Evolutionary conservation across 2,797 vertebrate genomes (phyloP), one percentile per base, ranked within the genome.

Genomic region (Coregonus suidteri): DNA sequence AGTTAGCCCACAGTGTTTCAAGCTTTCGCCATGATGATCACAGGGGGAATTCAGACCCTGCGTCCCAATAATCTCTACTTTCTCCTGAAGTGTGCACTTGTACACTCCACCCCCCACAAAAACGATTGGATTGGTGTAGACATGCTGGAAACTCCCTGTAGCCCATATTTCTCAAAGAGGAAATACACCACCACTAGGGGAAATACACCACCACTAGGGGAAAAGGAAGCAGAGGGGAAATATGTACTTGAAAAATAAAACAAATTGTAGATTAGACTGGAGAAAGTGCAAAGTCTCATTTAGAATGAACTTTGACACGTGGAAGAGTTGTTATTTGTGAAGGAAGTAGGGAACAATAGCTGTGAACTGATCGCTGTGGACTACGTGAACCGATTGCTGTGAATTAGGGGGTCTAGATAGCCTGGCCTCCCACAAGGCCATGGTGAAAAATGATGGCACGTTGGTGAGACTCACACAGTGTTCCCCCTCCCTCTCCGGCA

Each of bases 1-100:
- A 66, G 56, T 51, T 73, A 77, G 74, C 81, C 66, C 81, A 86
- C 78, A 70, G 74, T 76, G 81, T 87, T 84, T 79, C 85, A 81
- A 47, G 83, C 64, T 76, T 51, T 52, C 77, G 56, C 20, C 79
- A 71, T 31, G 14, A 37, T 1, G 20, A 2, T 7, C 34, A 71
- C 9, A 1, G 41, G 65, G 30, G 35, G 71, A 68, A 35, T 35
- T 11, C 4, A 66, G 20, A 66, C 54, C 18, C 18, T 6, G 18
- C 54, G 1, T n/a, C 59, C 59, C 59, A 62, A 25, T 47, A 47
- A 13, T 13, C 9, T 47, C 41, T 47, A 62, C 5, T 3, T 62
- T 25, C 59, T 25, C n/a, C 59, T 25, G 59, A 56, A 15, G 18
- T 6, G 20, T 62, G 53, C 41, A 47, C 41, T 47, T 54, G 53